These are phyloP conservation scores for Lasioglossum leucozonium DNA, from an alignment of 2,888 invertebrate species.

Conservation along the genomic window DNA sequence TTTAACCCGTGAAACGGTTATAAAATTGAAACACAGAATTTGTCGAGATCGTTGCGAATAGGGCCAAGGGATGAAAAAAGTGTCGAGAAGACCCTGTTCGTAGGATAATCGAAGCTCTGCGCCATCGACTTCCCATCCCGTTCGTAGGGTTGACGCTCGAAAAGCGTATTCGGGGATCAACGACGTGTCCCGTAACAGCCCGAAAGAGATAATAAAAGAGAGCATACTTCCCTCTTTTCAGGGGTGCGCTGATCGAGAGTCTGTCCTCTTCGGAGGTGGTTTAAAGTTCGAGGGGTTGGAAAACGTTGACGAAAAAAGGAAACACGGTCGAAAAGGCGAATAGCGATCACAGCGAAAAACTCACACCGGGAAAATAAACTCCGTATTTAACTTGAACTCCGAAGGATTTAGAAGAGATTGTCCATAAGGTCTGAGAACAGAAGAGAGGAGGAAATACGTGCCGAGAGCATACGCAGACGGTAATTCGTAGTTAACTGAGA, in stretches of 20 bases:
- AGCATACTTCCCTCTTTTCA: not conserved
- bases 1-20: not conserved
- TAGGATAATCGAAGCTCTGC: not conserved
- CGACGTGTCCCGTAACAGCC: not conserved
- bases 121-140: not conserved
- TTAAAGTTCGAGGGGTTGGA: not conserved
- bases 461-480: not conserved
- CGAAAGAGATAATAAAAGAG: constrained; percentile 9
- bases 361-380: not conserved
- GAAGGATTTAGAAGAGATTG: not conserved
- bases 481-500: not conserved
- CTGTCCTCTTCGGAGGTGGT: not conserved
- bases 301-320: not conserved
- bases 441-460: not conserved
- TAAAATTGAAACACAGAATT: not conserved
- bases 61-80: not conserved
- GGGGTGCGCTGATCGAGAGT: not conserved
- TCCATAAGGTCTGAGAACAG: not conserved
- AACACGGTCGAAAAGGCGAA: not conserved
- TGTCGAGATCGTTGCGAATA: not conserved
- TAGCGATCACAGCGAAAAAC: not conserved
- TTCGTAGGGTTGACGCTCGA: not conserved
- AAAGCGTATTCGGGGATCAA: not conserved
- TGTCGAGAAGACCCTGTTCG: not conserved
- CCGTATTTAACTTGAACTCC: not conserved